Conservation (phyloP, 2,888 invertebrate genomes). For the Drosophila stalkeri region DNA sequence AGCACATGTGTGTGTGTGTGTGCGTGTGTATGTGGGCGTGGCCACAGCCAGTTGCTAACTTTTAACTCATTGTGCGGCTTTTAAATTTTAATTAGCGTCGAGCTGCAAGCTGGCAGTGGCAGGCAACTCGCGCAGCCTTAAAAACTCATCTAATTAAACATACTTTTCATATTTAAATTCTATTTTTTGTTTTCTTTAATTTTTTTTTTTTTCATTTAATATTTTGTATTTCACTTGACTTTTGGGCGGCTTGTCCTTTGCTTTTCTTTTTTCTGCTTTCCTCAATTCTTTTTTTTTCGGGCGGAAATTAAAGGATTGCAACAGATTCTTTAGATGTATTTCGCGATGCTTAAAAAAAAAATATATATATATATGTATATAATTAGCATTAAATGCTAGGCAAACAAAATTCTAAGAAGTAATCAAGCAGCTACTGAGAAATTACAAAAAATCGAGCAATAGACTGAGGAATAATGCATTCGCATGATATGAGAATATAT, state of each 20-base stretch:
- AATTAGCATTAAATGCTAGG: conserved; percentile 7
- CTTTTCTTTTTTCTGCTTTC: conserved; percentile 25
- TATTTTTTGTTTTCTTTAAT: background rate
- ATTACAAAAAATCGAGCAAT: too few species aligned
- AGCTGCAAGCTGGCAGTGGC: conserved; percentile 53
- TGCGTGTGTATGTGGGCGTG: conserved; percentile 6
- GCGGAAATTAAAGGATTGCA: background rate
- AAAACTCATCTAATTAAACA: conserved; percentile 70
- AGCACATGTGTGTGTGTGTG: conserved; percentile 8
- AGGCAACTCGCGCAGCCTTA: conserved; percentile 46
- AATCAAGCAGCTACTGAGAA: background rate
- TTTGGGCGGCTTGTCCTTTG: conserved; percentile 27
- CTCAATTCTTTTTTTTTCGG: background rate
- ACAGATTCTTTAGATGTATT: background rate
- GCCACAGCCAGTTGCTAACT: conserved; percentile 69
- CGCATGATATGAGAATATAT: background rate
- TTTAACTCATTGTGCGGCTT: conserved; percentile 80
- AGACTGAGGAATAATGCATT: background rate
- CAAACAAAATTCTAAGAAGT: background rate
- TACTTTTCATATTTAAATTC: conserved; percentile 26
- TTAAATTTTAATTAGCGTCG: conserved; percentile 80
- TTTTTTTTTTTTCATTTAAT: background rate
- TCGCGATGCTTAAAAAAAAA: background rate
- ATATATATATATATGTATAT: background rate
- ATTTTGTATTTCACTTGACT: conserved; percentile 32